Evolutionary conservation across 2,113 vertebrate genomes (phyloP).

Genomic region (Ellobius talpinus): DNA sequence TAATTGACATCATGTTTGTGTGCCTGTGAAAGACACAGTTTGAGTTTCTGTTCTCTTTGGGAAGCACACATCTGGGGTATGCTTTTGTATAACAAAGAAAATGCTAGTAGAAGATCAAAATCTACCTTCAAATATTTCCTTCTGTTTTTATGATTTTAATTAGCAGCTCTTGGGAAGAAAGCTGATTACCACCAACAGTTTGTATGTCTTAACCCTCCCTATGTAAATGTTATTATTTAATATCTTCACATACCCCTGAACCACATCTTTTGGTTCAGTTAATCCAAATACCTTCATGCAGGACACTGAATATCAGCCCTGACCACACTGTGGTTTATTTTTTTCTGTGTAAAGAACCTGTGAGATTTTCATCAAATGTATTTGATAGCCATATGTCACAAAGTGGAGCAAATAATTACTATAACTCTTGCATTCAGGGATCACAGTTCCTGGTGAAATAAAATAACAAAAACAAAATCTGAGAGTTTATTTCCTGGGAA

Average conservation of each 20-base stretch:
- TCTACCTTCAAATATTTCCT: slow-evolving; percentile 48
- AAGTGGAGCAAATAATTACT: background rate
- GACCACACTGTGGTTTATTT: background rate
- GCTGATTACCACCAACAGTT: background rate
- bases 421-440: background rate
- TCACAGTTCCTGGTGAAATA: background rate
- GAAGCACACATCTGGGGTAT: slow-evolving; percentile 43
- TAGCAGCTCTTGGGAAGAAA: slow-evolving; percentile 19
- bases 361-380: background rate
- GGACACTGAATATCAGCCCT: slow-evolving; percentile 8
- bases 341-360: background rate
- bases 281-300: background rate
- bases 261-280: background rate
- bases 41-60: slow-evolving; percentile 43
- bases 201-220: background rate
- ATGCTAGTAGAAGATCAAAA: slow-evolving; percentile 55
- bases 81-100: slow-evolving; percentile 68
- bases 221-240: background rate
- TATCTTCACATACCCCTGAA: background rate
- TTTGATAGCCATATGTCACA: slow-evolving; percentile 2
- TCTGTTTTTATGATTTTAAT: slow-evolving; percentile 56
- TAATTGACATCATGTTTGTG: background rate
- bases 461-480: slow-evolving; percentile 31
- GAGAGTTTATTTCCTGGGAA: background rate
- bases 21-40: slow-evolving; percentile 7